phyloP scores from a whole-genome alignment of 2,113 vertebrate genomes.

The Notothenia rossii region DNA sequence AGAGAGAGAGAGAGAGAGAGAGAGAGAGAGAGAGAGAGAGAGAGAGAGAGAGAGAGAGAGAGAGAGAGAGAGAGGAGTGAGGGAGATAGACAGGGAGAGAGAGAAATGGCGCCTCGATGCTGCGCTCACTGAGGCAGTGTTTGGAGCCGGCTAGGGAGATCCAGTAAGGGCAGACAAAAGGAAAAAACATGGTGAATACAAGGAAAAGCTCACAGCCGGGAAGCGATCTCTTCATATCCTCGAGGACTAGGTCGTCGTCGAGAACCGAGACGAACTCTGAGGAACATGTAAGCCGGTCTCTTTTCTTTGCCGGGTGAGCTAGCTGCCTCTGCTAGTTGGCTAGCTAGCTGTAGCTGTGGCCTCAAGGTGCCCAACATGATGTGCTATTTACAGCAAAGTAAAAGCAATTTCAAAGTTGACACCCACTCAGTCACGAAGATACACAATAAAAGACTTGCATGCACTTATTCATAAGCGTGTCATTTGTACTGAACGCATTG shows the following conservation, averaged over 20 bases:
- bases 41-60: slow-evolving; percentile 58
- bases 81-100: slow-evolving; percentile 53
- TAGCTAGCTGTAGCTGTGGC: slow-evolving; percentile 75
- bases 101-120: slow-evolving; percentile 86
- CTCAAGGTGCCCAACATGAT: slow-evolving; percentile 62
- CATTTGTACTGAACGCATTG: neutral
- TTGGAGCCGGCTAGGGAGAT: slow-evolving; percentile 77
- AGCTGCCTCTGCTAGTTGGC: slow-evolving; percentile 61
- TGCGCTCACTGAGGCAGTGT: slow-evolving; percentile 82
- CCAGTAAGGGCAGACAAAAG: slow-evolving; percentile 57
- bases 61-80: slow-evolving; percentile 50
- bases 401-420: slow-evolving; percentile 42
- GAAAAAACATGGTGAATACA: slow-evolving; percentile 91
- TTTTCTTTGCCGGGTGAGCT: slow-evolving; percentile 75
- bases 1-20: slow-evolving; percentile 57
- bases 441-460: neutral
- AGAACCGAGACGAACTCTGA: slow-evolving; percentile 80
- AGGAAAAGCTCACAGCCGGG: slow-evolving; percentile 87
- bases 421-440: slow-evolving; percentile 31
- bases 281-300: slow-evolving; percentile 85
- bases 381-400: slow-evolving; percentile 24
- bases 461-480: neutral
- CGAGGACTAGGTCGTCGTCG: slow-evolving; percentile 91
- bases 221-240: slow-evolving; percentile 90
- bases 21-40: slow-evolving; percentile 74